These are phyloP conservation scores for Myathropa florea DNA, from an alignment of 2,888 invertebrate species.

Conservation along the genomic window DNA sequence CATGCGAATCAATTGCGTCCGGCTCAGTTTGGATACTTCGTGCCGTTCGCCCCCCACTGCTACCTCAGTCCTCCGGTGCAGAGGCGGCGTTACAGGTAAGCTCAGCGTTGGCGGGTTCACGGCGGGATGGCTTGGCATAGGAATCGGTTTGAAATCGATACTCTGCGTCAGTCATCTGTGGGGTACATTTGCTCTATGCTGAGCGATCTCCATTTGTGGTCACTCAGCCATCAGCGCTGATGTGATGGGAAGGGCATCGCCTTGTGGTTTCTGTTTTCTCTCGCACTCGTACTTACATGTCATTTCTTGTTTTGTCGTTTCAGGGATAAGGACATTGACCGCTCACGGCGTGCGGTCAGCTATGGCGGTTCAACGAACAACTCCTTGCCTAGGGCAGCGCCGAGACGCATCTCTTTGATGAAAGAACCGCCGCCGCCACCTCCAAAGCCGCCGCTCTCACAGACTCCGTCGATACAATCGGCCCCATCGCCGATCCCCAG, in stretches of 20 bases:
- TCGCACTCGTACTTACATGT: background rate
- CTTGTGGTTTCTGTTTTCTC: conserved; percentile 36
- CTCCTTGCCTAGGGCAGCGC: conserved; percentile 78
- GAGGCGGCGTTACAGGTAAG: conserved; percentile 76
- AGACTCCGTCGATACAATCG: conserved; percentile 75
- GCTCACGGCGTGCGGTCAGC: conserved; percentile 79
- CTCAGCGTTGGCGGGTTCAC: conserved; percentile 6
- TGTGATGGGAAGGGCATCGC: conserved; percentile 41
- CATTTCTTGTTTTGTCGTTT: conserved; percentile 59
- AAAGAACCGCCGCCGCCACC: conserved; percentile 79
- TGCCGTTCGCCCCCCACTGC: conserved; percentile 81
- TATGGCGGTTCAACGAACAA: conserved; percentile 77
- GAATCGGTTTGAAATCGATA: conserved; percentile 53
- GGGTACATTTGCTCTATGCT: too few relatives aligned
- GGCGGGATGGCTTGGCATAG: background rate
- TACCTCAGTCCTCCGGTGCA: conserved; percentile 80
- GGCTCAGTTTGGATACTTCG: conserved; percentile 84
- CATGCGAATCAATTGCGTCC: conserved; percentile 72
- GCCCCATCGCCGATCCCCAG: conserved; percentile 76
- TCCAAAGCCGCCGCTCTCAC: conserved; percentile 76
- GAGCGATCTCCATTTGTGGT: conserved; percentile 26
- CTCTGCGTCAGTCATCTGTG: background rate
- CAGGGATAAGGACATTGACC: conserved; percentile 80
- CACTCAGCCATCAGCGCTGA: conserved; percentile 31
- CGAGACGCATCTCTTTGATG: conserved; percentile 78